Evolutionary conservation across 2,113 vertebrate species (phyloP), one percentile per base, ranked within the genome.

Genomic region (Echinops telfairi): DNA sequence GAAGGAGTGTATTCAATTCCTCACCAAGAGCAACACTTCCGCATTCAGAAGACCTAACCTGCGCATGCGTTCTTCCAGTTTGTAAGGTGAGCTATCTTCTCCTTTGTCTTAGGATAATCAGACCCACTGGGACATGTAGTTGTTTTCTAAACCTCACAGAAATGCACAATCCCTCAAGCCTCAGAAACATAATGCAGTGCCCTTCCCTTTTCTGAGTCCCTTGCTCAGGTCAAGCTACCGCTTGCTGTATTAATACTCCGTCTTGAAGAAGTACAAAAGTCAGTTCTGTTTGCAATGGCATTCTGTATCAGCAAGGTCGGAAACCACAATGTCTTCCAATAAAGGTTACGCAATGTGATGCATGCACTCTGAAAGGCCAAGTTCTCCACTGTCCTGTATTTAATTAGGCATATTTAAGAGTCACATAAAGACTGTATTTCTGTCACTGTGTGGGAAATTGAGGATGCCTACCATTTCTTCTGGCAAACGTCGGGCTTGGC

Each of bases 241-340:
- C 8, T 85, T n/a, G 20, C 78, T 79, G 6, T 88, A 23, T 71
- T 88, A 64, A 9, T 10, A 77, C 15, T 20, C 76, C 20, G n/a
- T 31, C 4, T 11, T 27, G 58, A 92, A 85, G 36, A 94, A 71
- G 80, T 66, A 53, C 80, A 90, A 85, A 91, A 89, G 58, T 29
- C 77, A 86, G 16, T 62, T n/a, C 43, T 23, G n/a, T 23, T 43
- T 89, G 29, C 66, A 60, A 16, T 31, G 58, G 36, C 84, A 86
- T 27, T 60, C 78, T 77, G 57, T 58, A n/a, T 92, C 80, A 86
- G 31, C 66, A 81, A 38, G 17, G 25, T 57, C 64, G 47, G 77
- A 90, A 95, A 66, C 58, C 17, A 36, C 17, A n/a, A 62, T 53
- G 88, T 38, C 77, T 53, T 89, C 71, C 75, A 83, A 66, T 47